Evolutionary conservation across 2,113 vertebrate genomes (phyloP).

Genomic region (Morone chrysops): DNA sequence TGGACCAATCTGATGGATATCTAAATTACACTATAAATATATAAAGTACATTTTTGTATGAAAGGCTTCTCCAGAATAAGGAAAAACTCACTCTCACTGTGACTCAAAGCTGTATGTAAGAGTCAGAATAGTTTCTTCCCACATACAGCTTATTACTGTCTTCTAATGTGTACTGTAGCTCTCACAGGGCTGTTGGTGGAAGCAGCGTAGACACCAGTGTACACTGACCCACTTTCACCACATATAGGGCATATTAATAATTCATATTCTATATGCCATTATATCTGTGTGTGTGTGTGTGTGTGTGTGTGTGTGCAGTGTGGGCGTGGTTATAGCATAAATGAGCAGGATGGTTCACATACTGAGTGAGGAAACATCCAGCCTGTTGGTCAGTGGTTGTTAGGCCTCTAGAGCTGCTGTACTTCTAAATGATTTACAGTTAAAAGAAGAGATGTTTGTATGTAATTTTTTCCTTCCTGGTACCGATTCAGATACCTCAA

Average conservation of each 20-base stretch:
- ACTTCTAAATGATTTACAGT: neutral
- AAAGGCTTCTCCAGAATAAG: too few relatives aligned
- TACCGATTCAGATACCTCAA: too few relatives aligned
- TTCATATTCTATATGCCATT: constrained; percentile 48
- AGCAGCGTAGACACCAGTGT: neutral
- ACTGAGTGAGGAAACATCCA: neutral
- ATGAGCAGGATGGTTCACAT: neutral
- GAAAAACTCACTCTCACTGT: neutral
- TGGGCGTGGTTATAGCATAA: neutral
- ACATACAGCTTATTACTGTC: neutral
- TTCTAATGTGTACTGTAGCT: neutral
- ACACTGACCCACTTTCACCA: constrained; percentile 58
- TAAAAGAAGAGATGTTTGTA: neutral
- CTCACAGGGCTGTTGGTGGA: neutral
- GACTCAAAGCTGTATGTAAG: neutral
- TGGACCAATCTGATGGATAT: too few relatives aligned
- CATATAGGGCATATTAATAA: constrained; percentile 47
- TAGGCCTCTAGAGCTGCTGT: too few relatives aligned
- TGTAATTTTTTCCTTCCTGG: too few relatives aligned
- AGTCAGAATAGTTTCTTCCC: neutral
- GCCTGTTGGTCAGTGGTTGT: neutral
- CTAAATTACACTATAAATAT: too few relatives aligned
- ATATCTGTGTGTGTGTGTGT: neutral
- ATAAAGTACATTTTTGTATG: neutral
- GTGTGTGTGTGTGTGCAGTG: neutral